Base-by-base conservation (phyloP, 2,113 vertebrate species). In the Phrynosoma blainvillii region DNA sequence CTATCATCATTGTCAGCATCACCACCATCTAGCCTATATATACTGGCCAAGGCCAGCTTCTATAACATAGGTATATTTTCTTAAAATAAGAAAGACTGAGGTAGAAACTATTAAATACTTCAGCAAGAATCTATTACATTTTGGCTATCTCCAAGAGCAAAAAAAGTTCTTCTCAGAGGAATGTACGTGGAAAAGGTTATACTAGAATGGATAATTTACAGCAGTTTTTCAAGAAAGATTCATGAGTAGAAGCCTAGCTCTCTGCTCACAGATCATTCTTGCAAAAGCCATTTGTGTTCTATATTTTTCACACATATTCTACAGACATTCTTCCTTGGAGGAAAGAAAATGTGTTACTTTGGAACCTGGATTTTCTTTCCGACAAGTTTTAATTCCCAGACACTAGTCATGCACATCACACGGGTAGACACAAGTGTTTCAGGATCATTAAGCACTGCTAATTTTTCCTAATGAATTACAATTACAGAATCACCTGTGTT, bases 401-500 rank as follows among this genome's bases (percentile, higher is more conserved):
- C 3, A 62, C 78, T 81, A 78, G 89, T 77, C 54, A 77, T 56
- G 40, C 73, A n/a, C 23, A 88, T 79, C 32, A 75, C 66, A 88
- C 66, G 89, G 83, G 79, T 1, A 0, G 79, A 87, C 76, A 36
- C 65, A 93, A 85, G 27, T 68, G 20, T 91, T 88, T 88, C 66
- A 93, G 92, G 86, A 59, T 36, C 54, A 81, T 94, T 88, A 93
- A 56, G 68, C 82, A 85, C 74, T 18, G 11, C 87, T 40, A 20
- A 87, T 93, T 92, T 93, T 83, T 75, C 86, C 1, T 5, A 89
- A 92, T 92, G 82, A 92, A 93, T 92, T 81, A 83, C 75, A 88
- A 87, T 94, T 91, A 77, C 73, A 71, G 0, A 14, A 79, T 79
- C 79, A 88, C n/a, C 0, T 1, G 42, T 89, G 16, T 75, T 23